Conservation (phyloP, 1,140 invertebrate species). For the Danaus melanippus region DNA sequence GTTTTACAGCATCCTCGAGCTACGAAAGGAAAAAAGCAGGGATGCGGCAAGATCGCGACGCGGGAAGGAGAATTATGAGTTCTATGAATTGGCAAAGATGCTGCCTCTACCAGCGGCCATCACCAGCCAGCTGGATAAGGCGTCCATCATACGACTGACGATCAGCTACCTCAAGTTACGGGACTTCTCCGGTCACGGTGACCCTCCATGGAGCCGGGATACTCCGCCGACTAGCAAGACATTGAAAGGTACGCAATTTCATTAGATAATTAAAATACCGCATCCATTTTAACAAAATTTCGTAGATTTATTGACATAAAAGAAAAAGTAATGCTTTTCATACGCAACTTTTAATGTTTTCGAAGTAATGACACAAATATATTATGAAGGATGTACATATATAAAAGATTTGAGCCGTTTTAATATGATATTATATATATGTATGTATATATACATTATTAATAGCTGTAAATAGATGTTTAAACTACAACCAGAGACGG, state of each 20-base stretch:
- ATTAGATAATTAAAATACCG: too few species aligned
- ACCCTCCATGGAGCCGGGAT: conserved; percentile 93
- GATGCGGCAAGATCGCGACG: conserved; percentile 95
- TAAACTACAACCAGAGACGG: too few species aligned
- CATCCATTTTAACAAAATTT: too few species aligned
- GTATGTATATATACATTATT: too few species aligned
- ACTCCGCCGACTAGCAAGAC: conserved; percentile 82
- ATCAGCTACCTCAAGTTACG: conserved; percentile 97
- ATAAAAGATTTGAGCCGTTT: too few species aligned
- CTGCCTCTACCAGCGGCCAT: conserved; percentile 96
- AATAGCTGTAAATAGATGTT: too few species aligned
- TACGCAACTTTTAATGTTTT: too few species aligned
- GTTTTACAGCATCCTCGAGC: conserved; percentile 90
- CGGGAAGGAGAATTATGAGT: conserved; percentile 98
- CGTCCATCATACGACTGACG: conserved; percentile 97
- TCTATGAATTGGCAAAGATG: conserved; percentile 98
- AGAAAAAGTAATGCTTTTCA: too few species aligned
- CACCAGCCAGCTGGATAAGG: conserved; percentile 98
- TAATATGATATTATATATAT: too few species aligned
- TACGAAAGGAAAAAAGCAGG: conserved; percentile 96
- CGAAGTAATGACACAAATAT: too few species aligned
- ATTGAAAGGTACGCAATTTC: conserved; percentile 83
- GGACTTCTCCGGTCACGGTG: conserved; percentile 95
- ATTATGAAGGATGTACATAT: too few species aligned
- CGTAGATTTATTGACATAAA: too few species aligned